phyloP scores from a whole-genome alignment of 2,113 vertebrate species.

The Apeltes quadracus region DNA sequence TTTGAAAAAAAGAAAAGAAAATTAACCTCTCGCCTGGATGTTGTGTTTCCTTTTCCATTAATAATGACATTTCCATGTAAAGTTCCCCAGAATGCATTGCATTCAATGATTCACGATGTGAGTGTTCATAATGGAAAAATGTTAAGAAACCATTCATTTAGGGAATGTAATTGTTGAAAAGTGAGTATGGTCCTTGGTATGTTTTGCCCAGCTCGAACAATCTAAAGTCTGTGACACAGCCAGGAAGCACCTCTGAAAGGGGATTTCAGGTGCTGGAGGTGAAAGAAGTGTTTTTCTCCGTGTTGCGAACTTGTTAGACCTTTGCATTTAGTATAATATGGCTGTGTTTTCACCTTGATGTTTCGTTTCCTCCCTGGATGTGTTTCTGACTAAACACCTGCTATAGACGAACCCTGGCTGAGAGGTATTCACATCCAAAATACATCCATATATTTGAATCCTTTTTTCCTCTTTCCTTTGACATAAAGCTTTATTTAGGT shows the following conservation, averaged over 20 bases:
- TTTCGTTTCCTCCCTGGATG: not conserved
- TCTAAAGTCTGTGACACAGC: not conserved
- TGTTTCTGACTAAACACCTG: not conserved
- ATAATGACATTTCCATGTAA: not conserved
- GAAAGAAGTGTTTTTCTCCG: not conserved
- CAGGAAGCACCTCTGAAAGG: not conserved
- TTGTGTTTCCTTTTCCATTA: not conserved
- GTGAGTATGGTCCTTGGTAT: not conserved
- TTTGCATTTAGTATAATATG: not conserved
- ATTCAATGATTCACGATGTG: not conserved
- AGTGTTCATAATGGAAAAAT: not conserved
- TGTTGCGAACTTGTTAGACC: not conserved
- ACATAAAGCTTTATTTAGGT: not conserved
- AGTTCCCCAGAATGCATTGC: not conserved
- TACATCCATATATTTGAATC: not conserved
- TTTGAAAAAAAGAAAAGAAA: not conserved
- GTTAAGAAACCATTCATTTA: not conserved
- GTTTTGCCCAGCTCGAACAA: no score
- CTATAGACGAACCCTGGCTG: not conserved
- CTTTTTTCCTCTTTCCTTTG: not conserved
- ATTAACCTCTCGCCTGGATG: not conserved
- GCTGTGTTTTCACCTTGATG: constrained; percentile 2
- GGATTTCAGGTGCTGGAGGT: not conserved
- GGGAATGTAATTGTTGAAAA: not conserved
- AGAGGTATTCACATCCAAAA: not conserved